Base-by-base conservation (phyloP, 2,888 invertebrate genomes). In the Cheilosia vernalis region DNA sequence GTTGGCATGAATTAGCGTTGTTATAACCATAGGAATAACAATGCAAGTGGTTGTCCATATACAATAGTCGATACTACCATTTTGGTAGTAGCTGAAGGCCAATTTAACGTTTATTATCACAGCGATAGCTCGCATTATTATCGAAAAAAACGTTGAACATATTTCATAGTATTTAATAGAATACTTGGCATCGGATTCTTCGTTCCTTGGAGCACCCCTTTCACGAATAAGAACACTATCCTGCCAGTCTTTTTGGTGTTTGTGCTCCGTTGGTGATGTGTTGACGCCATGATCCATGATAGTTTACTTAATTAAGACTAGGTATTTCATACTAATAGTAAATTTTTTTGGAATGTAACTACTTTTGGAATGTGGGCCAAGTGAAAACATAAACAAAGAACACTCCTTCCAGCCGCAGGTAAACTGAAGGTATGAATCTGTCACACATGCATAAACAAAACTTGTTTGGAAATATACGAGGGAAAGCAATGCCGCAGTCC, bases 31-130 rank as follows among this genome's bases (percentile, higher is more conserved):
- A 4, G 91, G 90, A 2, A 89, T 73, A 6, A 89, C 69, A 49
- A 91, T 89, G 53, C 90, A 90, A 56, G 87, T 87, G 10, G 88
- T 84, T 15, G 90, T 91, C 90, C 89, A 90, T 64, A 88, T 79
- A 86, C 89, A 90, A 77, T 89, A 89, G 70, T 89, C 87, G 61
- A 88, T 86, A 70, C 89, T 87, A 30, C 89, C 88, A 63, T 88
- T 87, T 19, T 66, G 74, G 85, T 89, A 88, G 76, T 90, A 90
- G 21, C 87, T 89, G 15, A 87, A 66, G 67, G 90, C 90, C 37
- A 90, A 81, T 19, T 88, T 76, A 27, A 90, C 40, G 83, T 89
- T 90, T 13, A 90, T 87, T 27, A 88, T 86, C 10, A 90, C 88
- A 21, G 88, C 81, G 21, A 88, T 72, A n/a, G 89, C 84, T 17